Evolutionary conservation across 2,113 vertebrate species (phyloP), one percentile per base, ranked within the genome.

Genomic region (Eclectus roratus): DNA sequence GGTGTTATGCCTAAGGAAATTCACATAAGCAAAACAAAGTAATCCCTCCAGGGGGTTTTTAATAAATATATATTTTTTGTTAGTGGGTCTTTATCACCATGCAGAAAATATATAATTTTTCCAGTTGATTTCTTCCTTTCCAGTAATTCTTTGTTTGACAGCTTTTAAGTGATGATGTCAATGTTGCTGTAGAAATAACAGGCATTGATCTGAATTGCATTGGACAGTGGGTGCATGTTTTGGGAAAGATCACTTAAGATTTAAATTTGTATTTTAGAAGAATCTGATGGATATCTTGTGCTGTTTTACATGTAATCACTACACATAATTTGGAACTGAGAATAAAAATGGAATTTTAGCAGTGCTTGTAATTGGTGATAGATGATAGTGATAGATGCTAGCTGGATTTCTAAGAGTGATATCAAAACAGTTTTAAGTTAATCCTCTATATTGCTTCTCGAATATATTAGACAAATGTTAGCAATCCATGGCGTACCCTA

Each of bases 21-120:
- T 44, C 71, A 96, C 96, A 60, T 39, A 93, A 97, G 89, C 43
- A 92, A 97, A 97, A 91, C 55, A 97, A 95, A 96, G 72, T 94
- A 92, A 94, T 91, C 29, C 66, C 53, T 61, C 55, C 0, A 2
- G 8, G 10, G 0, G 10, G 0, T 25, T 56, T 91, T 91, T 88
- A 97, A 96, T 91, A 96, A 89, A 93, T 81, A 83, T 13, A 17
- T 72, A 11, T 10, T 73, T 94, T 95, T 95, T 83, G 21, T 92
- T 93, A 81, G 41, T 46, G 24, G 1, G 21, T 96, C 63, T 96
- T 96, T 88, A 89, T 63, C 52, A 89, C 23, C 85, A 13, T 79
- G 29, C 14, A 92, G 64, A 73, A 94, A 95, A 83, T 87, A 56
- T 44, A 43, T 83, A 74, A 63, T 94, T 96, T 95, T 97, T 96